Evolutionary conservation across 2,888 invertebrate genomes (phyloP).

Genomic region (Apoderus coryli): DNA sequence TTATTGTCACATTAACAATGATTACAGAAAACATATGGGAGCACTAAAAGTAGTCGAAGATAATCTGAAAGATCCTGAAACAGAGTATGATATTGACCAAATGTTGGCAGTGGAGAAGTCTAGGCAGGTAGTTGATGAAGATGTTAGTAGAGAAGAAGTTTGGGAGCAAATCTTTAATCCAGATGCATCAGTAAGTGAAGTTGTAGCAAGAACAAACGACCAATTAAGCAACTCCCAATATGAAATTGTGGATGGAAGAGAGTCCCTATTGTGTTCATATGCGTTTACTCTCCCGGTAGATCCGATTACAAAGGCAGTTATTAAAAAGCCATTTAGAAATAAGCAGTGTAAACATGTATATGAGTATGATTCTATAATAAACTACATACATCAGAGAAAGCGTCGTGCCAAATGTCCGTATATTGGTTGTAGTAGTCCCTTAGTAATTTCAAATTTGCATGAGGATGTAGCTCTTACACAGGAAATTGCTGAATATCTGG

Average conservation of each 20-base stretch:
- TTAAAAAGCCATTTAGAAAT: conserved; percentile 22
- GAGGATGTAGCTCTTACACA: conserved; percentile 18
- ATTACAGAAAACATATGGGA: conserved; percentile 15
- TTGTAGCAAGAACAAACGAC: conserved; percentile 15
- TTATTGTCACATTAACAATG: conserved; percentile 19
- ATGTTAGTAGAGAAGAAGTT: conserved; percentile 17
- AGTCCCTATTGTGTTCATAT: conserved; percentile 22
- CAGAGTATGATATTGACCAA: conserved; percentile 16
- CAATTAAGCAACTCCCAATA: conserved; percentile 15
- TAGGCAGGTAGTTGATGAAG: conserved; percentile 12
- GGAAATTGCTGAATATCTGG: conserved; percentile 20
- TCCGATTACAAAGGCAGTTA: conserved; percentile 24
- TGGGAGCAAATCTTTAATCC: conserved; percentile 19
- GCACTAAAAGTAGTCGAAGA: conserved; percentile 19
- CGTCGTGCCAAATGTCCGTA: conserved; percentile 25
- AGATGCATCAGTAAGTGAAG: conserved; percentile 16
- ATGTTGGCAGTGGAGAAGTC: conserved; percentile 17
- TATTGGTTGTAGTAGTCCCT: conserved; percentile 22
- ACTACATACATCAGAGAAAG: conserved; percentile 22
- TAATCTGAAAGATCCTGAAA: conserved; percentile 13
- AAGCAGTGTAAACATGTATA: conserved; percentile 25
- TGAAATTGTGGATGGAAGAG: conserved; percentile 21
- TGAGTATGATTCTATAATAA: conserved; percentile 22
- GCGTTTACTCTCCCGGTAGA: conserved; percentile 24
- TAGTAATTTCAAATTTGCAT: conserved; percentile 18